Evolutionary conservation across 2,888 invertebrate genomes (phyloP).

Genomic region (Lasioglossum figueresi): DNA sequence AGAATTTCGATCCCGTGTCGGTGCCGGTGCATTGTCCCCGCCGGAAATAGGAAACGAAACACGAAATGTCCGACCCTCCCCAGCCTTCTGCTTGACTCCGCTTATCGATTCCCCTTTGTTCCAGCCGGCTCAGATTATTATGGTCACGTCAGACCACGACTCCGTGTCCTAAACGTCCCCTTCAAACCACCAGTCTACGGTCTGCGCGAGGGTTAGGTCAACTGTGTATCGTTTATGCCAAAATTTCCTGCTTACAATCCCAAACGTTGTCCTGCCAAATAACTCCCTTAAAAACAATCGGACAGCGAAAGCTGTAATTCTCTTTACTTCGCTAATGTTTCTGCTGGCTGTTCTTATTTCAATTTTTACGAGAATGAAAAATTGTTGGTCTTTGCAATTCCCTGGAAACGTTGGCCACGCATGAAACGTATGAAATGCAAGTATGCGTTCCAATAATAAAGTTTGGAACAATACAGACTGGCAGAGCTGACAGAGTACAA

Average conservation of each 20-base stretch:
- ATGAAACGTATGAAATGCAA: not conserved
- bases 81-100: conserved; percentile 28
- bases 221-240: not conserved
- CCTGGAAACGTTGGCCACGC: too few species aligned
- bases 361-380: not conserved
- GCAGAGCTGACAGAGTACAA: not conserved
- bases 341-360: not conserved
- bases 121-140: conserved; percentile 42
- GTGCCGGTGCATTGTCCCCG: conserved; percentile 63
- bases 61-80: conserved; percentile 57
- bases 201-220: not conserved
- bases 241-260: not conserved
- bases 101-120: conserved; percentile 63
- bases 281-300: not conserved
- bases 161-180: conserved; percentile 1
- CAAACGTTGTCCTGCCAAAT: not conserved
- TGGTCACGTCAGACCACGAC: conserved; percentile 46
- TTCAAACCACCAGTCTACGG: conserved; percentile 4
- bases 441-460: not conserved
- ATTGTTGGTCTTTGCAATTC: too few species aligned
- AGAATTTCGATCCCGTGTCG: conserved; percentile 58
- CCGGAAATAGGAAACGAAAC: conserved; percentile 69
- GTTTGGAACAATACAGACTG: not conserved
- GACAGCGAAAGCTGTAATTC: not conserved
- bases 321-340: not conserved